Percentiles rank a stretch among this genome's conserved stretches.
phyloP scores from a whole-genome alignment of 2,888 invertebrate species.

The Diabrotica balteata region DNA sequence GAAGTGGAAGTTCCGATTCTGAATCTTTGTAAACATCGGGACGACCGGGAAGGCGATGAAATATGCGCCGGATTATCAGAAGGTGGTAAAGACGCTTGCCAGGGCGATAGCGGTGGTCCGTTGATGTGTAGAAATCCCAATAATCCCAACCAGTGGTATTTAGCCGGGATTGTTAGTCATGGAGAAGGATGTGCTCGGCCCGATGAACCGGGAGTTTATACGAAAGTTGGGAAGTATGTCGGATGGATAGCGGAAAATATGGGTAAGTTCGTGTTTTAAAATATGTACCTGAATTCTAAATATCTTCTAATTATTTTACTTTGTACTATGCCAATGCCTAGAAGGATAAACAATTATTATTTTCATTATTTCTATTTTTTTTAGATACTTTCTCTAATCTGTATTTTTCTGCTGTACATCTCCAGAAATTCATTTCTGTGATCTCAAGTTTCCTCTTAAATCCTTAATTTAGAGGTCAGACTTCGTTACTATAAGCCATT shows the following conservation, averaged over 20 bases:
- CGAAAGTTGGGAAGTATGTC: constrained; percentile 76
- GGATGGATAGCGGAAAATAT: constrained; percentile 75
- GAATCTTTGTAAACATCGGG: constrained; percentile 68
- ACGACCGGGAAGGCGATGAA: constrained; percentile 71
- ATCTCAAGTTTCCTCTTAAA: too few relatives aligned
- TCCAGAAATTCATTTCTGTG: too few relatives aligned
- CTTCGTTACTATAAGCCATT: too few relatives aligned
- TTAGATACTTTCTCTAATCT: too few relatives aligned
- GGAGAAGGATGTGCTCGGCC: constrained; percentile 85
- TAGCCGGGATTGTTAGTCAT: constrained; percentile 86
- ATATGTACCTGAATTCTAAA: too few relatives aligned
- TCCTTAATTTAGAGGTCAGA: too few relatives aligned
- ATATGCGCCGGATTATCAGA: constrained; percentile 76
- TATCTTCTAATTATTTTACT: too few relatives aligned
- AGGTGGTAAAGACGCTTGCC: constrained; percentile 86
- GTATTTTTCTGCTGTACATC: too few relatives aligned
- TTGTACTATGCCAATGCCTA: too few relatives aligned
- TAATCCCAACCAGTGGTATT: constrained; percentile 75
- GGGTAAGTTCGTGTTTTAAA: constrained; percentile 59
- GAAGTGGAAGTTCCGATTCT: constrained; percentile 82
- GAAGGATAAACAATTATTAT: too few relatives aligned
- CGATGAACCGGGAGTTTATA: constrained; percentile 83
- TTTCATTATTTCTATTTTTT: too few relatives aligned
- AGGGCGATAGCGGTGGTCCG: constrained; percentile 87
- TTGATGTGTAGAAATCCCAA: constrained; percentile 78